These are phyloP conservation scores for Tenthredo livida DNA, from an alignment of 2,888 invertebrate genomes.

Conservation along the genomic window DNA sequence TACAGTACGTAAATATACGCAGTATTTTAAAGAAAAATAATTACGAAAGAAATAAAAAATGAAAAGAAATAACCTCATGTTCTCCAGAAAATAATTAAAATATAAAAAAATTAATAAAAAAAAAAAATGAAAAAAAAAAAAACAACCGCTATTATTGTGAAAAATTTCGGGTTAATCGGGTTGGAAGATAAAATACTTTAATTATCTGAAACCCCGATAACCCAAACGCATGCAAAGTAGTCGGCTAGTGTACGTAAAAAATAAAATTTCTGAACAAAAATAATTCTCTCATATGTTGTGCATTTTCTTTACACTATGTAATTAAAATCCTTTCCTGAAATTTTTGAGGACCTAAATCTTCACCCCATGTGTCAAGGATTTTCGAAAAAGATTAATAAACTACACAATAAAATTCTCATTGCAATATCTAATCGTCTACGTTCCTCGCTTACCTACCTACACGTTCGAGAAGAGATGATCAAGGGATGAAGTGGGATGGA, in stretches of 20 bases:
- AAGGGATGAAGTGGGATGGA: neutral
- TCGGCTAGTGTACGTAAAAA: slow-evolving; percentile 77
- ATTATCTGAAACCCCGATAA: slow-evolving; percentile 66
- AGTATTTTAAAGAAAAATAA: slow-evolving; percentile 64
- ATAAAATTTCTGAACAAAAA: slow-evolving; percentile 78
- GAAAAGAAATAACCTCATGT: slow-evolving; percentile 62
- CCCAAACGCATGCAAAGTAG: slow-evolving; percentile 73
- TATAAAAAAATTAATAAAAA: slow-evolving; percentile 58
- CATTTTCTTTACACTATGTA: neutral
- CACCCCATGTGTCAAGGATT: neutral
- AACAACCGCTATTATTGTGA: slow-evolving; percentile 68
- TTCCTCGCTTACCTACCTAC: no score
- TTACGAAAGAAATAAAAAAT: slow-evolving; percentile 58
- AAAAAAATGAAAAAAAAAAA: slow-evolving; percentile 59
- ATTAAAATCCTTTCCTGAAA: neutral
- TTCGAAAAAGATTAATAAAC: no score
- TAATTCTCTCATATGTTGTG: neutral
- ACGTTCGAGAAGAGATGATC: no score
- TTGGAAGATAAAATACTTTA: slow-evolving; percentile 59
- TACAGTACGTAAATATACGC: slow-evolving; percentile 71
- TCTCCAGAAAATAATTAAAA: slow-evolving; percentile 59
- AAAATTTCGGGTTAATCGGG: slow-evolving; percentile 63
- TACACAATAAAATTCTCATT: no score
- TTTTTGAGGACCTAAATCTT: neutral
- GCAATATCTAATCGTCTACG: no score